Evolutionary conservation across 2,888 invertebrate species (phyloP), one percentile per base, ranked within the genome.

Genomic region (Diogma glabrata): DNA sequence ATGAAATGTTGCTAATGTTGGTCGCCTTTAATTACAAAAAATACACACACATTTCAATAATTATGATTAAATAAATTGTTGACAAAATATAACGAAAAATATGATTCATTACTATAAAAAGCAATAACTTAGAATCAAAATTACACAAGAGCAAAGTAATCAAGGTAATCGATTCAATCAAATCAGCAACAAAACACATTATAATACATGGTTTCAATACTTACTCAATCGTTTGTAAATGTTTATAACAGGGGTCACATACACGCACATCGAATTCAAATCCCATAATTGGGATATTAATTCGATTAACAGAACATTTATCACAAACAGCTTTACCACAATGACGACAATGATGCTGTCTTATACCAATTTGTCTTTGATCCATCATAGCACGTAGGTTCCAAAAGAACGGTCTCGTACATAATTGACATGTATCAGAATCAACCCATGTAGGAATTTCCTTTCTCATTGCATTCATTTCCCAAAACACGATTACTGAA

Each of bases 301-400:
- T 80, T 56, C 88, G 82, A 67, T 87, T 84, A 51, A 83, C 80
- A 14, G 93, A 92, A 69, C 99, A 99, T 58, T 81, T 77, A 64
- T 89, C 92, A 72, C 99, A 99, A 50, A 94, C 84, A 12, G 99
- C 97, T 67, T 87, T 85, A 43, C 99, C 99, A 72, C 97, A 99
- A 70, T 87, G 82, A 50, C 91, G 81, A 65, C 91, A 92, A 71
- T 90, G 90, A 71, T 91, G 90, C 66, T 91, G 90, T 50, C 95
- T 82, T 20, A 91, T 77, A 9, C 70, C 69, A 50, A 97, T 75
- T 65, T 90, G 92, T 63, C 90, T 85, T 71, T 90, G 90, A 70
- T 96, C 93, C 88, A 97, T 93, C 96, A 99, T 99, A 10, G 91
- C 92, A 56, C 89, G 81, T 49, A 99, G 79, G 71, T 99, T 99